Conservation (phyloP, 1,140 invertebrate species). For the Semibalanus balanoides region DNA sequence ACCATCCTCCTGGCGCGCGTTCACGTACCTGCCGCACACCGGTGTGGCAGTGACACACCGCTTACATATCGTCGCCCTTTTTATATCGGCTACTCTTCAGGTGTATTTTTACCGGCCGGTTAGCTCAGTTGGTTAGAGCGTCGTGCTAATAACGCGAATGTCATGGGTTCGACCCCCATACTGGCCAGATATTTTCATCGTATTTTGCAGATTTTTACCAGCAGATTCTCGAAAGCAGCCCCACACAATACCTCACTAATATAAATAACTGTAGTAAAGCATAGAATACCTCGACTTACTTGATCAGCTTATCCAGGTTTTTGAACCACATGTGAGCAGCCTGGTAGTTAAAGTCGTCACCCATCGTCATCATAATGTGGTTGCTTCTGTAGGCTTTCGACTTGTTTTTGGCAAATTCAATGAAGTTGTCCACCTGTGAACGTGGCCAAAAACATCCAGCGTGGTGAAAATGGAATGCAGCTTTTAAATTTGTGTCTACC, state of each 20-base stretch:
- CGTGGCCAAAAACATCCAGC: no score
- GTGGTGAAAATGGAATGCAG: no score
- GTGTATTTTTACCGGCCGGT: no score
- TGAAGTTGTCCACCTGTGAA: conserved; percentile 40
- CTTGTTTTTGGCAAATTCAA: conserved; percentile 39
- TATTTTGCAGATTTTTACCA: not conserved
- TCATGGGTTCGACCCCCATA: no score
- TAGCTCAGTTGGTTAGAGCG: no score
- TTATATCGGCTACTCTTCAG: not conserved
- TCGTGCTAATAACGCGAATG: no score
- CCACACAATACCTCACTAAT: not conserved
- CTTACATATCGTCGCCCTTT: not conserved
- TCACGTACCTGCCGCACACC: conserved; percentile 1
- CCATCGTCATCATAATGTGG: conserved; percentile 82
- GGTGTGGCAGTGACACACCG: no score
- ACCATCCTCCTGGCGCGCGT: conserved; percentile 2
- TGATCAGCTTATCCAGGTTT: conserved; percentile 79
- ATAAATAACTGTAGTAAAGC: no score
- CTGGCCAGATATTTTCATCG: not conserved
- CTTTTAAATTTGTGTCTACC: no score
- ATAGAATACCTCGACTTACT: no score
- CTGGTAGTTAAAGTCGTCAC: conserved; percentile 81
- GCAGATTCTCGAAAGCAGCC: not conserved
- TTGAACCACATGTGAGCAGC: conserved; percentile 66
- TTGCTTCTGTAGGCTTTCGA: conserved; percentile 41